Conservation (phyloP, 2,888 invertebrate species). For the Pandemis corylana region DNA sequence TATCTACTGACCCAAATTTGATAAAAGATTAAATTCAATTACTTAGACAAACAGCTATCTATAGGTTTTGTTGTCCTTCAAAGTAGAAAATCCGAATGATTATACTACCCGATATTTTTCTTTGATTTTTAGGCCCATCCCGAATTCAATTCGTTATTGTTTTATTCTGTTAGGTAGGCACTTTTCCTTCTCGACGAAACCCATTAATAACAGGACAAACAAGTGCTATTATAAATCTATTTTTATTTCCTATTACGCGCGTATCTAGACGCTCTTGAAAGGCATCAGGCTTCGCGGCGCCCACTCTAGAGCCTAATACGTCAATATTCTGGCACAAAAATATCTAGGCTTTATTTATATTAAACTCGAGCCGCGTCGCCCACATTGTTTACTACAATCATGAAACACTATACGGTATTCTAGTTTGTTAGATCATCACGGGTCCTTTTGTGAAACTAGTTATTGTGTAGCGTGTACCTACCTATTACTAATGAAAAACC, state of each 20-base stretch:
- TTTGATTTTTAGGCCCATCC: too few species aligned
- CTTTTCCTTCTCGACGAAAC: background rate
- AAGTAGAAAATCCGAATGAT: too few species aligned
- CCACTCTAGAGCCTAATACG: slow-evolving; percentile 49
- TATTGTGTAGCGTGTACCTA: slow-evolving; percentile 17
- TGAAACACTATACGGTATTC: slow-evolving; percentile 26
- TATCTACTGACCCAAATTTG: too few species aligned
- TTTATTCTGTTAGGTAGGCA: background rate
- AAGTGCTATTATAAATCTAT: slow-evolving; percentile 25
- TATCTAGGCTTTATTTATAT: slow-evolving; percentile 38
- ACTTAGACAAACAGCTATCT: too few species aligned
- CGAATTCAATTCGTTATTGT: background rate
- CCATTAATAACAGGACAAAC: slow-evolving; percentile 16
- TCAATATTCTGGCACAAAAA: slow-evolving; percentile 43
- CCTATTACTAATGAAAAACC: slow-evolving; percentile 5
- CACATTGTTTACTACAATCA: slow-evolving; percentile 26
- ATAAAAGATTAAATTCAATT: too few species aligned
- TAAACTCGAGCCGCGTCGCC: slow-evolving; percentile 12
- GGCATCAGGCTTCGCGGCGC: slow-evolving; percentile 60
- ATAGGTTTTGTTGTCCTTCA: too few species aligned
- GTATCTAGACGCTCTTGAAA: slow-evolving; percentile 56
- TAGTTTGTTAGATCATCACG: slow-evolving; percentile 18
- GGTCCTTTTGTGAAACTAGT: slow-evolving; percentile 16
- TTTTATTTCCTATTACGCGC: slow-evolving; percentile 34
- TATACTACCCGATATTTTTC: too few species aligned